Evolutionary conservation across 2,888 invertebrate species (phyloP).

Genomic region (Sympetrum striolatum): DNA sequence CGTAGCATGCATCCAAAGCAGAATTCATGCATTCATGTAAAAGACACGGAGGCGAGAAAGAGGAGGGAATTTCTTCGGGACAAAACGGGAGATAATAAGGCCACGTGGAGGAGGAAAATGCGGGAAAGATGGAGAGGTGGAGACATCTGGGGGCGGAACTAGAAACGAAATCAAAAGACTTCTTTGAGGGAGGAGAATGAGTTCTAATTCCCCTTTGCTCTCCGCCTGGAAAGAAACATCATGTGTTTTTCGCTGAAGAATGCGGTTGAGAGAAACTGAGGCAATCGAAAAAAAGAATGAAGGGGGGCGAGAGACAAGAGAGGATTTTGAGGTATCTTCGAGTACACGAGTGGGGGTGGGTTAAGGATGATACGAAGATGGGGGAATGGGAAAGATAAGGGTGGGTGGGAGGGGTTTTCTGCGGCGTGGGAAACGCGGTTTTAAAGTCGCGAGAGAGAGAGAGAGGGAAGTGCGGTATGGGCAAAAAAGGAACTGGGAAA

Average conservation of each 20-base stretch:
- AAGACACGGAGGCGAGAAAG: background rate
- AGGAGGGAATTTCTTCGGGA: background rate
- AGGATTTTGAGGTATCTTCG: background rate
- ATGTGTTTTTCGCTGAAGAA: background rate
- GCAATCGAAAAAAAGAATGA: background rate
- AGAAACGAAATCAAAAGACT: background rate
- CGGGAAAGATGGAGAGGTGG: no score
- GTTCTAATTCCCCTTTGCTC: background rate
- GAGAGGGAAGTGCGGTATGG: background rate
- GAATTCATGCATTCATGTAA: constrained; percentile 29
- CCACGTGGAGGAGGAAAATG: background rate
- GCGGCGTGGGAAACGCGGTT: background rate
- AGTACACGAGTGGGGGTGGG: background rate
- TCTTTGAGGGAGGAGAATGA: background rate
- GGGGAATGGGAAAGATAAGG: background rate
- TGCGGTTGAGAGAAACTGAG: background rate
- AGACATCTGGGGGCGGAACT: background rate
- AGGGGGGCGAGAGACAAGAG: background rate
- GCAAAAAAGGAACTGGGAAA: background rate
- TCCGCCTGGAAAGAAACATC: background rate
- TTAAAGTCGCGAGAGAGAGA: background rate
- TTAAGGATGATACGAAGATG: background rate
- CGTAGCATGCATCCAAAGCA: background rate
- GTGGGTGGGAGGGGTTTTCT: background rate
- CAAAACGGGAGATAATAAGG: background rate